phyloP scores from a whole-genome alignment of 2,113 vertebrate species.

The Nerophis lumbriciformis region DNA sequence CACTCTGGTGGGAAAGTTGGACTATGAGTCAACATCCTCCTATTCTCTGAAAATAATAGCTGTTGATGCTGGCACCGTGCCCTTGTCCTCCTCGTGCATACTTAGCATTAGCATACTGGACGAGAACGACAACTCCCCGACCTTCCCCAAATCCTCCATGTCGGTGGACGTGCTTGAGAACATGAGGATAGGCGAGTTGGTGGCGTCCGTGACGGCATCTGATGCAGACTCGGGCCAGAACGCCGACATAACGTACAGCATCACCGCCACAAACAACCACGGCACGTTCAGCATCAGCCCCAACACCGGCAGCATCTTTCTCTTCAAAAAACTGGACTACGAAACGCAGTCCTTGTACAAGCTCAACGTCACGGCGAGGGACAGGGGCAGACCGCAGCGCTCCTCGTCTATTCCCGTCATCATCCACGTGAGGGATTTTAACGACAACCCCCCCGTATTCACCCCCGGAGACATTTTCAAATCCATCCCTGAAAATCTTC shows the following conservation, averaged over 20 bases:
- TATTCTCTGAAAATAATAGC: constrained; percentile 90
- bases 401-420: constrained; percentile 89
- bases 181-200: constrained; percentile 92
- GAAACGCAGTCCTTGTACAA: constrained; percentile 92
- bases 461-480: constrained; percentile 91
- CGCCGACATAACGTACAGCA: constrained; percentile 89
- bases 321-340: constrained; percentile 90
- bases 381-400: constrained; percentile 84
- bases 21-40: constrained; percentile 84
- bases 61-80: constrained; percentile 76
- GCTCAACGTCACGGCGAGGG: constrained; percentile 89
- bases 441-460: constrained; percentile 92
- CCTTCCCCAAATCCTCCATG: constrained; percentile 84
- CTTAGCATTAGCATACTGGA: constrained; percentile 87
- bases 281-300: constrained; percentile 95
- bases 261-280: constrained; percentile 88
- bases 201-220: constrained; percentile 88
- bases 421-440: constrained; percentile 92
- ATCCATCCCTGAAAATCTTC: constrained; percentile 90
- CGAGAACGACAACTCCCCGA: constrained; percentile 93
- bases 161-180: constrained; percentile 91
- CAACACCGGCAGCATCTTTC: constrained; percentile 92
- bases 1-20: constrained; percentile 86
- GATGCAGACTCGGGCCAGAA: constrained; percentile 91
- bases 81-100: constrained; percentile 84